A percentile compares a stretch with the other conserved stretches of the same genome.
These are phyloP conservation scores for Drosophila quinaria DNA, from an alignment of 2,888 invertebrate species.

Conservation along the genomic window DNA sequence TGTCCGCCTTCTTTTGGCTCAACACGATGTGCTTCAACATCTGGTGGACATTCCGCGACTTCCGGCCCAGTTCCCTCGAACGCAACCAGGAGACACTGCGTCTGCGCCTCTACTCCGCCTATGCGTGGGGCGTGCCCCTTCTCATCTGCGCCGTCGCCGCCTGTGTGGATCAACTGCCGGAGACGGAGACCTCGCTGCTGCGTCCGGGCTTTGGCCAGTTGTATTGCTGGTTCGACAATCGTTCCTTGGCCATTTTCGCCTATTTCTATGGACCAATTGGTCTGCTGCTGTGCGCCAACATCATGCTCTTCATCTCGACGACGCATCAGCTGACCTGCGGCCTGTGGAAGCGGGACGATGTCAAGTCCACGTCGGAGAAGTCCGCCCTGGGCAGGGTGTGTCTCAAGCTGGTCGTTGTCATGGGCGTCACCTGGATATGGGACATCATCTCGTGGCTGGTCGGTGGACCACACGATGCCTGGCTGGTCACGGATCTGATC, in stretches of 20 bases:
- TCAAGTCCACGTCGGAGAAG: conserved; percentile 93
- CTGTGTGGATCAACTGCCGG: conserved; percentile 90
- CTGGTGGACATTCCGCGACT: conserved; percentile 95
- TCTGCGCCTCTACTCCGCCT: conserved; percentile 92
- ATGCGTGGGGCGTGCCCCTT: conserved; percentile 95
- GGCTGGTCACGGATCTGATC: conserved; percentile 94
- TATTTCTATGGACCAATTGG: conserved; percentile 95
- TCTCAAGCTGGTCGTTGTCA: conserved; percentile 93
- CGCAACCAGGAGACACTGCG: conserved; percentile 94
- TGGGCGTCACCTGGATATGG: conserved; percentile 92
- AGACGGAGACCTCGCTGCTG: conserved; percentile 87
- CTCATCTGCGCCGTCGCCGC: conserved; percentile 91
- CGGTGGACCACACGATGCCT: conserved; percentile 92
- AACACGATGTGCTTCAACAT: conserved; percentile 98
- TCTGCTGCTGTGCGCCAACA: conserved; percentile 91
- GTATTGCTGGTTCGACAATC: conserved; percentile 93
- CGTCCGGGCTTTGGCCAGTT: conserved; percentile 91
- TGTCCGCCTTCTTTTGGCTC: conserved; percentile 96
- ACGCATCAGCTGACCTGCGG: conserved; percentile 95
- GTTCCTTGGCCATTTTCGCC: conserved; percentile 91
- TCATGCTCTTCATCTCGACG: conserved; percentile 92
- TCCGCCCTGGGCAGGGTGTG: conserved; percentile 94
- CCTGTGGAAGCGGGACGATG: conserved; percentile 94
- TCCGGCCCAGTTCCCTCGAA: conserved; percentile 93
- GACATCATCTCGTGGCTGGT: conserved; percentile 94